Conservation (phyloP, 2,113 vertebrate species). For the Puffinus mauretanicus region DNA sequence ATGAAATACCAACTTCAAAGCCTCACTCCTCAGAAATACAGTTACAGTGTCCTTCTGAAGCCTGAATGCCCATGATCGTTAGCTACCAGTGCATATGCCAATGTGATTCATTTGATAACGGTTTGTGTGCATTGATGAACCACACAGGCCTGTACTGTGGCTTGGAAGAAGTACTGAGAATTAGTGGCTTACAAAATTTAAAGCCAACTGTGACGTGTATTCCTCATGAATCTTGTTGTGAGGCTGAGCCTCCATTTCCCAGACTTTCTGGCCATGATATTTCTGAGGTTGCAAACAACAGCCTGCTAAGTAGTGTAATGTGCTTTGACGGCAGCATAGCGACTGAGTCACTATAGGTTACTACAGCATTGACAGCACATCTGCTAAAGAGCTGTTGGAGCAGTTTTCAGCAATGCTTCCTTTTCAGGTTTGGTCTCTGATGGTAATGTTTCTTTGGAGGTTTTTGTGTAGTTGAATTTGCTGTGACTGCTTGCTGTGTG, state of each 20-base stretch:
- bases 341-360: neutral
- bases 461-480: neutral
- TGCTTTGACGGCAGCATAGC: neutral
- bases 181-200: neutral
- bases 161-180: neutral
- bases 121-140: neutral
- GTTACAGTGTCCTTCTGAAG: neutral
- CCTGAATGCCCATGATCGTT: neutral
- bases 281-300: neutral
- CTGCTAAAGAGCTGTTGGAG: neutral
- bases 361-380: neutral
- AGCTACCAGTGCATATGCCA: neutral
- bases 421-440: neutral
- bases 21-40: neutral
- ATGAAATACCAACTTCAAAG: neutral
- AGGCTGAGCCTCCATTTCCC: neutral
- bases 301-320: neutral
- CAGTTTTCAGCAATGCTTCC: neutral
- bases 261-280: neutral
- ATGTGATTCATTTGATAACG: neutral
- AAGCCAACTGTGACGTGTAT: neutral
- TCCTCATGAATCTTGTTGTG: neutral
- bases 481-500: neutral
- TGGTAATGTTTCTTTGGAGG: neutral
- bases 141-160: neutral